Conservation (phyloP, 2,113 vertebrate genomes). For the Oenanthe oenanthe region DNA sequence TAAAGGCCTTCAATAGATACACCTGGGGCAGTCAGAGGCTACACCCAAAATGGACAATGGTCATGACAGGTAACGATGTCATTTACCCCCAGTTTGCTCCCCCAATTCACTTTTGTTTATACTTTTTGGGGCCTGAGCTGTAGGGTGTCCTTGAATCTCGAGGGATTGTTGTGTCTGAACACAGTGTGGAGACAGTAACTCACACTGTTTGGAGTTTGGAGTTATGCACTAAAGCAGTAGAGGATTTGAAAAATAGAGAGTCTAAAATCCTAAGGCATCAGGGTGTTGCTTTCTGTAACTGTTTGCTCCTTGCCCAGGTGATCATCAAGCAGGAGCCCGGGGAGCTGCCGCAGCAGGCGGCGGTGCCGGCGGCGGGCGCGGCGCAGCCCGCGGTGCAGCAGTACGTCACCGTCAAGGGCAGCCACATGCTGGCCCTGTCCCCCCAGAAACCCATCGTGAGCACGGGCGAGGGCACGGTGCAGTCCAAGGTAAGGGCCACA, state of each 20-base stretch:
- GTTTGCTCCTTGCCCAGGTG: conserved; percentile 76
- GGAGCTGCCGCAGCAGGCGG: conserved; percentile 78
- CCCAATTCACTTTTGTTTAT: neutral
- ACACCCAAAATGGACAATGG: neutral
- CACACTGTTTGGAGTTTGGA: neutral
- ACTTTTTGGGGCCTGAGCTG: neutral
- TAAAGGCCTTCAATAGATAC: neutral
- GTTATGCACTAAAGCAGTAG: accelerated
- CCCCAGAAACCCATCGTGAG: conserved; percentile 87
- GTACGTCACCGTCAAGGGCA: conserved; percentile 93
- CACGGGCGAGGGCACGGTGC: conserved; percentile 76
- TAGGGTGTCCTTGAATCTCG: neutral
- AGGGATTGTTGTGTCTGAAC: neutral
- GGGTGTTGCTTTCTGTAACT: neutral
- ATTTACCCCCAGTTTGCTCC: neutral
- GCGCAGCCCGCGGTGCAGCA: conserved; percentile 88
- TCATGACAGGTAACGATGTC: neutral
- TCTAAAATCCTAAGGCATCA: neutral
- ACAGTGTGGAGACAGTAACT: neutral
- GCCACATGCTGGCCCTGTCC: conserved; percentile 94
- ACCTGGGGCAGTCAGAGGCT: neutral
- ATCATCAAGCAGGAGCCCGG: conserved; percentile 98
- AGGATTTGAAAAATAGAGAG: accelerated
- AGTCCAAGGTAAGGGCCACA: conserved; percentile 81
- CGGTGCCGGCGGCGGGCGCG: conserved; percentile 74